These are phyloP conservation scores for Phrynocephalus guinanensis DNA, from an alignment of 2,797 vertebrate genomes.

Conservation along the genomic window DNA sequence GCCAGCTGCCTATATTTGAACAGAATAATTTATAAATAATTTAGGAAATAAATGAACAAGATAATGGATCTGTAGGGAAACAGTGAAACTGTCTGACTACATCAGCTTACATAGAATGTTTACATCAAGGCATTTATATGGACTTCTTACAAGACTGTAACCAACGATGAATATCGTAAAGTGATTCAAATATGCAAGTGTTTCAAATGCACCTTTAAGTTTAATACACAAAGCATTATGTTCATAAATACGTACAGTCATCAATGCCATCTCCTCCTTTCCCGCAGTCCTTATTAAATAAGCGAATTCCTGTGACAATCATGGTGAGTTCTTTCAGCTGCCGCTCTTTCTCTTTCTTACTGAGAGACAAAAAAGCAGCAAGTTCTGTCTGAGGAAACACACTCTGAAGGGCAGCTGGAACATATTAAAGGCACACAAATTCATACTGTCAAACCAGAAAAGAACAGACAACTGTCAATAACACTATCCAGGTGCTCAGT, in stretches of 20 bases:
- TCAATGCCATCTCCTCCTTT: slow-evolving; percentile 82
- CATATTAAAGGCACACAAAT: slow-evolving; percentile 19
- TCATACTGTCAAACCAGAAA: slow-evolving; percentile 21
- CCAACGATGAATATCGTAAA: not conserved
- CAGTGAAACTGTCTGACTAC: not conserved
- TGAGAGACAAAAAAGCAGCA: slow-evolving; percentile 83
- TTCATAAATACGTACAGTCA: slow-evolving; percentile 77
- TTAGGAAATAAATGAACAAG: too few species aligned
- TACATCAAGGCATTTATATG: not conserved
- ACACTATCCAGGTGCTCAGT: not conserved
- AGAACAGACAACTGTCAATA: slow-evolving; percentile 36
- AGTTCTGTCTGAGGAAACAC: slow-evolving; percentile 87
- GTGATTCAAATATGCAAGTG: not conserved
- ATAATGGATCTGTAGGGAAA: too few species aligned
- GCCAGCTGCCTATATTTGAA: not conserved
- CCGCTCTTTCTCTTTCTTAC: slow-evolving; percentile 87
- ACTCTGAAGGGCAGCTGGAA: slow-evolving; percentile 90
- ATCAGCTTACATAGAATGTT: not conserved
- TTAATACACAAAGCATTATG: not conserved
- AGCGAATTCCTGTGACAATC: slow-evolving; percentile 88
- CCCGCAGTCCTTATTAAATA: slow-evolving; percentile 87
- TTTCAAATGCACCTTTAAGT: not conserved
- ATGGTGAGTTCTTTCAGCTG: slow-evolving; percentile 85
- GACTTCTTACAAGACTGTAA: not conserved
- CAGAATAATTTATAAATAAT: not conserved